Conservation (phyloP, 2,113 vertebrate genomes). For the Corythoichthys intestinalis region DNA sequence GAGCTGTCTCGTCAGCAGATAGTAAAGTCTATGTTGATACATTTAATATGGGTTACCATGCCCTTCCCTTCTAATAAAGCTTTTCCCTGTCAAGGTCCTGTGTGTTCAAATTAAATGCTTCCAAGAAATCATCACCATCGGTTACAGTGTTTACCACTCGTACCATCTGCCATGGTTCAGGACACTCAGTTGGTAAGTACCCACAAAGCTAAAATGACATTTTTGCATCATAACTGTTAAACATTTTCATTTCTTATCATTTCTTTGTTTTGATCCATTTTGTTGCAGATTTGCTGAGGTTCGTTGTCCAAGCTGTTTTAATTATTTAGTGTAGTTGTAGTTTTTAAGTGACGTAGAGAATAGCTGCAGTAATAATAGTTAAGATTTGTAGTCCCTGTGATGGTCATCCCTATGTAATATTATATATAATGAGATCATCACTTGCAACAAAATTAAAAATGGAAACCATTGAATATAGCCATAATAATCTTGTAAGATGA, state of each 20-base stretch:
- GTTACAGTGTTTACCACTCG: conserved; percentile 97
- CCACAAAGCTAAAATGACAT: neutral
- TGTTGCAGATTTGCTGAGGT: conserved; percentile 60
- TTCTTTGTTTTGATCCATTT: conserved; percentile 35
- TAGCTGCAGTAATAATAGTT: neutral
- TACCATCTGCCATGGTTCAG: conserved; percentile 98
- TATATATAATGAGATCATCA: too few relatives aligned
- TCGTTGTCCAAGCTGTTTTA: conserved; percentile 35
- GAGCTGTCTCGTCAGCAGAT: too few relatives aligned
- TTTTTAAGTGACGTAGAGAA: conserved; percentile 9
- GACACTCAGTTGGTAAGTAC: conserved; percentile 91
- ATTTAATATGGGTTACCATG: neutral
- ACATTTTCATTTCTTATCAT: conserved; percentile 18
- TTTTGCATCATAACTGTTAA: neutral
- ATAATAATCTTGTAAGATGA: neutral
- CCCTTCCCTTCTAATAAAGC: conserved; percentile 5
- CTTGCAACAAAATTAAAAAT: too few relatives aligned
- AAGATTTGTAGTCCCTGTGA: conserved; percentile 28
- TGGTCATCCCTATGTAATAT: neutral
- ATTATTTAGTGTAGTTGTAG: conserved; percentile 13
- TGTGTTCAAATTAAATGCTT: conserved; percentile 99
- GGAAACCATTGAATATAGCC: neutral
- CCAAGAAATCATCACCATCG: conserved; percentile 97
- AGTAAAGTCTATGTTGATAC: neutral
- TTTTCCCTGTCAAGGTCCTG: conserved; percentile 79